Evolutionary conservation across 2,113 vertebrate species (phyloP).

Genomic region (Oxyruncus cristatus): DNA sequence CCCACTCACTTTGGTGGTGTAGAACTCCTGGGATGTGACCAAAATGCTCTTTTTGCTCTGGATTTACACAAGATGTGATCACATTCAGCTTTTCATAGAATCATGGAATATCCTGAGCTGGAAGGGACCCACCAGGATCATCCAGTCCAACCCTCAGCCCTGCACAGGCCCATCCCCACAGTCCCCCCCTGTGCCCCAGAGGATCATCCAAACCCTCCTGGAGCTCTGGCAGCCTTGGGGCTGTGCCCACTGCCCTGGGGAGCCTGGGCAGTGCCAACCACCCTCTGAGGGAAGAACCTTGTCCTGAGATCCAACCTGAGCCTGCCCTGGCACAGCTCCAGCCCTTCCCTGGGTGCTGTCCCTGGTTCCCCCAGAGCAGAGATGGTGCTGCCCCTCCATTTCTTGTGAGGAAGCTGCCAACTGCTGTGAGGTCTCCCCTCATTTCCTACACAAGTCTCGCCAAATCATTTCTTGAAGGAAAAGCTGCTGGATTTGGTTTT

Average conservation of each 20-base stretch:
- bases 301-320: neutral
- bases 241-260: neutral
- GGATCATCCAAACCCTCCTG: neutral
- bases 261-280: neutral
- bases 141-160: accelerated
- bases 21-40: neutral
- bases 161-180: neutral
- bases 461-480: accelerated
- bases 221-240: neutral
- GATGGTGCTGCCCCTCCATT: neutral
- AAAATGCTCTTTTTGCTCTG: neutral
- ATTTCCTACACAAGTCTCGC: accelerated
- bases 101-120: neutral
- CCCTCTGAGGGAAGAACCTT: neutral
- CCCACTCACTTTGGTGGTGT: neutral
- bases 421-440: accelerated
- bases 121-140: neutral
- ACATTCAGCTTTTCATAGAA: neutral
- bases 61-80: neutral
- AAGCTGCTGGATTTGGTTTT: neutral
- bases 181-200: neutral
- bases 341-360: neutral
- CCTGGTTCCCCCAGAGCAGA: neutral
- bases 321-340: neutral
- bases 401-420: neutral